Evolutionary conservation across 2,888 invertebrate genomes (phyloP).

Genomic region (Abscondita cerata): DNA sequence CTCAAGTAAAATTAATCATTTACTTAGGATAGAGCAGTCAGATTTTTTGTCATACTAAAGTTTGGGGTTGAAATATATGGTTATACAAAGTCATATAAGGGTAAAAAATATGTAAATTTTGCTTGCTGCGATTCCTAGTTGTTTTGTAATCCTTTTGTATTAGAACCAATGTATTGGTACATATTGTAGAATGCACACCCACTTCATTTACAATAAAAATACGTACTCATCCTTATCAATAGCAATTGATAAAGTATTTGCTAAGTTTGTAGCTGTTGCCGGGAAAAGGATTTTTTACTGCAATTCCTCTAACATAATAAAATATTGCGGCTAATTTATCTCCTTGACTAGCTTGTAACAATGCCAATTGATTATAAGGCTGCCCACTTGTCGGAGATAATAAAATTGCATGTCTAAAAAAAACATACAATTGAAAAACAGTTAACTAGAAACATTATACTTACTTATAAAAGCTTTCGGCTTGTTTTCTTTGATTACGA

Average conservation of each 20-base stretch:
- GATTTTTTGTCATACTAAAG: too few relatives aligned
- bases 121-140: too few relatives aligned
- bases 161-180: conserved; percentile 17
- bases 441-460: too few relatives aligned
- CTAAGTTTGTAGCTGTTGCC: conserved; percentile 80
- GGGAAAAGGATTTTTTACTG: conserved; percentile 85
- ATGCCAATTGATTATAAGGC: conserved; percentile 88
- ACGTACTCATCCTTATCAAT: conserved; percentile 60
- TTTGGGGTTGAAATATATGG: too few relatives aligned
- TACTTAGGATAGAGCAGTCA: too few relatives aligned
- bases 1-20: too few relatives aligned
- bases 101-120: too few relatives aligned
- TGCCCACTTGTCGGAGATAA: conserved; percentile 82
- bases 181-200: conserved; percentile 32
- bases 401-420: conserved; percentile 71
- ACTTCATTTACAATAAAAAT: too few relatives aligned
- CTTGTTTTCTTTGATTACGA: conserved; percentile 79
- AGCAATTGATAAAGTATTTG: conserved; percentile 71
- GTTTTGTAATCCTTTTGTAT: too few relatives aligned
- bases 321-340: conserved; percentile 84
- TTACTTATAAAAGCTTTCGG: conserved; percentile 82
- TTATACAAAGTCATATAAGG: too few relatives aligned
- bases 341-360: conserved; percentile 81
- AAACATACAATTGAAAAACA: too few relatives aligned
- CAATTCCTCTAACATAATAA: conserved; percentile 84